These are phyloP conservation scores for Stenurella melanura DNA, from an alignment of 2,888 invertebrate species.

Conservation along the genomic window DNA sequence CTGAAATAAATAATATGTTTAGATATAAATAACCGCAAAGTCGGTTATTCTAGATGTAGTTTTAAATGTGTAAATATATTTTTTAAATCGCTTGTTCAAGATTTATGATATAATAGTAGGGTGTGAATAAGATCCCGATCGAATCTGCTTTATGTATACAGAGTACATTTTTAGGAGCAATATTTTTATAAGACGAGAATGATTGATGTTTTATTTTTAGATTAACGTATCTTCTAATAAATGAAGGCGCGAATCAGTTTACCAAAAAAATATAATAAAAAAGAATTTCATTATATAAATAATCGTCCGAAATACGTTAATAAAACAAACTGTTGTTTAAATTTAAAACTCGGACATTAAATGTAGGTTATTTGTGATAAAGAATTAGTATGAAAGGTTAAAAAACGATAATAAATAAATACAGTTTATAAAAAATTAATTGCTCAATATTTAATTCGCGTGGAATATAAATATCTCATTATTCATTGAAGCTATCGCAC, in stretches of 20 bases:
- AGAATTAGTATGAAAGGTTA: neutral
- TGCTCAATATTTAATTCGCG: too few species aligned
- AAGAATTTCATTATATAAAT: neutral
- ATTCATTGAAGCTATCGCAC: too few species aligned
- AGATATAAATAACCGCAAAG: constrained; percentile 23
- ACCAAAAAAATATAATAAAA: neutral
- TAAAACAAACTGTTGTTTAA: neutral
- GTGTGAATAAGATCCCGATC: neutral
- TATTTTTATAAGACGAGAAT: neutral
- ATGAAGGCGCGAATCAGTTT: neutral
- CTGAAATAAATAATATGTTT: constrained; percentile 4
- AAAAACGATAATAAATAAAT: too few species aligned
- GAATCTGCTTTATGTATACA: neutral
- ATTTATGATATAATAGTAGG: neutral
- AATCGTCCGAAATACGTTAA: neutral
- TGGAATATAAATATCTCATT: too few species aligned
- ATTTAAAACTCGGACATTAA: neutral
- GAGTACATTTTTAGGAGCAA: neutral
- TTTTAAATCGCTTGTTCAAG: neutral
- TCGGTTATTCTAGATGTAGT: neutral
- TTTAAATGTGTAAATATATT: neutral
- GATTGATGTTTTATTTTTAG: neutral
- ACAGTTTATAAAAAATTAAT: too few species aligned
- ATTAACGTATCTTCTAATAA: neutral
- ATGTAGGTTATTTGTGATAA: neutral